phyloP scores from a whole-genome alignment of 1,140 invertebrate genomes.

The Drosophila orena region DNA sequence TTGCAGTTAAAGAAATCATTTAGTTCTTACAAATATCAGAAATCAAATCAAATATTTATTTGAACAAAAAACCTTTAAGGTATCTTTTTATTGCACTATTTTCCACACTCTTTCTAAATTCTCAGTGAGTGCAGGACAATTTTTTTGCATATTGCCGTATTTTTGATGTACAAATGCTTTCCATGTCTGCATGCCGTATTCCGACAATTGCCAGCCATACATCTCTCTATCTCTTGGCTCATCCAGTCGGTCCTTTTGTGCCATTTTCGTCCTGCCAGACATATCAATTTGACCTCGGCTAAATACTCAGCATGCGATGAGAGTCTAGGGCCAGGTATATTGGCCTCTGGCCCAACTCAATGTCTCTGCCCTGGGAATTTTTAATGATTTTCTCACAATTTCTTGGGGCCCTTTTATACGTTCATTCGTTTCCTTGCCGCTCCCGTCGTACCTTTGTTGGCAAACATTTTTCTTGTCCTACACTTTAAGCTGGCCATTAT shows the following conservation, averaged over 20 bases:
- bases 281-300: slow-evolving; percentile 72
- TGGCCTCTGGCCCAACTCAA: slow-evolving; percentile 38
- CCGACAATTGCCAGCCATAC: slow-evolving; percentile 41
- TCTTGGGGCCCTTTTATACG: slow-evolving; percentile 29
- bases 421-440: slow-evolving; percentile 37
- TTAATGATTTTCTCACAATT: slow-evolving; percentile 75
- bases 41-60: not conserved
- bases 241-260: slow-evolving; percentile 24
- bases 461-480: slow-evolving; percentile 81
- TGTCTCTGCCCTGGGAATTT: slow-evolving; percentile 63
- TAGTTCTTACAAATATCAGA: too few species aligned
- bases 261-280: slow-evolving; percentile 55
- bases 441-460: slow-evolving; percentile 73
- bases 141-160: not conserved
- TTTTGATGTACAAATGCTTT: slow-evolving; percentile 1
- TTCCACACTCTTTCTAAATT: too few species aligned
- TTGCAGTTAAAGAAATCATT: not conserved
- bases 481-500: slow-evolving; percentile 81
- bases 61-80: not conserved
- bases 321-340: slow-evolving; percentile 44
- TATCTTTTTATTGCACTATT: not conserved
- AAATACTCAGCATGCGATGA: slow-evolving; percentile 64
- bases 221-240: slow-evolving; percentile 25
- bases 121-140: too few species aligned
- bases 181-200: slow-evolving; percentile 8